These are phyloP conservation scores for Ameiurus melas DNA, from an alignment of 2,113 vertebrate genomes.

Conservation along the genomic window DNA sequence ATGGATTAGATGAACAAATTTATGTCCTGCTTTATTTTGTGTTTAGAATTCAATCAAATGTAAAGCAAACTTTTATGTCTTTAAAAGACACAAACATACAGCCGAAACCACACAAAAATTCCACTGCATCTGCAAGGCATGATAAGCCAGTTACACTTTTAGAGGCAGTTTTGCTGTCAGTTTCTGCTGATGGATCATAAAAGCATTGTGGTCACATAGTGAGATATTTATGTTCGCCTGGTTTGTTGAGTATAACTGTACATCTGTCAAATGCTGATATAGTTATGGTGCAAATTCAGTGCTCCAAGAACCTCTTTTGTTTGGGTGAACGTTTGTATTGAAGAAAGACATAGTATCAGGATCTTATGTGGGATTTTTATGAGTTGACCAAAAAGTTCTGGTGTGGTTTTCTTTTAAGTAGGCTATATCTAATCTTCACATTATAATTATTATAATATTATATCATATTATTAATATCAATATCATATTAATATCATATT, in stretches of 20 bases:
- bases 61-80: no score
- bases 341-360: background rate
- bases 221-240: slow-evolving; percentile 2
- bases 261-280: slow-evolving; percentile 2
- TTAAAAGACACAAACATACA: background rate
- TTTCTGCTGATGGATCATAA: background rate
- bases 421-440: background rate
- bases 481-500: no score
- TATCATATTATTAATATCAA: no score
- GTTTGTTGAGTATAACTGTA: background rate
- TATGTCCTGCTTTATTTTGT: slow-evolving; percentile 50
- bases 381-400: background rate
- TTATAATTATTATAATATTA: background rate
- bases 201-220: background rate
- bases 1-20: slow-evolving; percentile 55
- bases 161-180: background rate
- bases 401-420: background rate
- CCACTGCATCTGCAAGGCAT: background rate
- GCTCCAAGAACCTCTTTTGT: background rate
- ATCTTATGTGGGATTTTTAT: background rate
- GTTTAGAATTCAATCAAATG: slow-evolving; percentile 51
- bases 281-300: background rate
- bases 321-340: background rate
- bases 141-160: background rate
- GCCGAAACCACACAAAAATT: background rate